Conservation (phyloP, 1,140 invertebrate genomes). For the Phortica variegata region DNA sequence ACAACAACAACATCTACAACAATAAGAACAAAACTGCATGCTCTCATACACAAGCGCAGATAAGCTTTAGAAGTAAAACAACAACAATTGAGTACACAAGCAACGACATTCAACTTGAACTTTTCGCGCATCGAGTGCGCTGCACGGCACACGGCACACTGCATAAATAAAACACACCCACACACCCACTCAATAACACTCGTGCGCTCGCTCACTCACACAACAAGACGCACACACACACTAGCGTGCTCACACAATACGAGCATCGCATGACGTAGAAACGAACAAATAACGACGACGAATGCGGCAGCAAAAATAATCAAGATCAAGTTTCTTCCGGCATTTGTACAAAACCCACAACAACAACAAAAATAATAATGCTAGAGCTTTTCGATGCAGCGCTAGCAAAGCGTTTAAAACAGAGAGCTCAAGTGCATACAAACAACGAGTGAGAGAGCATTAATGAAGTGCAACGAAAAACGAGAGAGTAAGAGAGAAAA, state of each 20-base stretch:
- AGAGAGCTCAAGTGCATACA: constrained; percentile 13
- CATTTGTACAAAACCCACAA: constrained; percentile 42
- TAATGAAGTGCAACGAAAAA: constrained; percentile 3
- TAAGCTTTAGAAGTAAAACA: constrained; percentile 7
- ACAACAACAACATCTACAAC: constrained; percentile 14
- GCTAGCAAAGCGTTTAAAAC: constrained; percentile 16
- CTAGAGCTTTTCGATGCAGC: constrained; percentile 29
- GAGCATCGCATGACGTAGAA: no score
- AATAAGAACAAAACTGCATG: constrained; percentile 32
- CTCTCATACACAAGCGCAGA: constrained; percentile 17
- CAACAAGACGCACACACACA: no score
- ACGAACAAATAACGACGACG: constrained; percentile 14
- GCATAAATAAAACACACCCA: no score
- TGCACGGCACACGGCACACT: constrained; percentile 8
- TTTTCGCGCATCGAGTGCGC: constrained; percentile 42
- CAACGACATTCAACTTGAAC: constrained; percentile 53
- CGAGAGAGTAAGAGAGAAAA: not conserved
- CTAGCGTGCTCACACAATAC: no score
- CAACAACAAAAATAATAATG: constrained; percentile 5
- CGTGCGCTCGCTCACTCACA: constrained; percentile 2
- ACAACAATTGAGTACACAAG: constrained; percentile 21
- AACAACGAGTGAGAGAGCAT: constrained; percentile 17
- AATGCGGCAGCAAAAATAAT: constrained; percentile 41
- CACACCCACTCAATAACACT: constrained; percentile 15
- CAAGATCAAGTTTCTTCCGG: constrained; percentile 56